A percentile compares a stretch with the other conserved stretches of the same genome.
These are phyloP conservation scores for Mesochorus sp. DNA, from an alignment of 2,888 invertebrate genomes.

Conservation along the genomic window DNA sequence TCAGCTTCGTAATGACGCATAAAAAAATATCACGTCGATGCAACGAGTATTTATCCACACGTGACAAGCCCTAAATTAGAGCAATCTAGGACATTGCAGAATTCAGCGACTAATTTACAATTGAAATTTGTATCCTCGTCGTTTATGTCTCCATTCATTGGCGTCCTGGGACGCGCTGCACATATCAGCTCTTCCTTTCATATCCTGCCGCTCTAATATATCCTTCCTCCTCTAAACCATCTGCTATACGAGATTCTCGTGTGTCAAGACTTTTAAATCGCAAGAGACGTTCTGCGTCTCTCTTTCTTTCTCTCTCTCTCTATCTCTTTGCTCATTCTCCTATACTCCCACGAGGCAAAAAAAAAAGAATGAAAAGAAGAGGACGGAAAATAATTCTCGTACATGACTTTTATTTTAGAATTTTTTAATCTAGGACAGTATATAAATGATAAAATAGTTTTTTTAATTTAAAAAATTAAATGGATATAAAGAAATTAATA, in stretches of 20 bases:
- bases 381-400: too few relatives aligned
- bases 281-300: constrained; percentile 33
- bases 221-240: constrained; percentile 10
- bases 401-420: too few relatives aligned
- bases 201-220: not conserved
- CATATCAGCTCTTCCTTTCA: not conserved
- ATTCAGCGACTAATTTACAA: not conserved
- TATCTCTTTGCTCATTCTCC: constrained; percentile 56
- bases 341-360: constrained; percentile 19
- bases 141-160: constrained; percentile 9
- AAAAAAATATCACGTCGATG: too few relatives aligned
- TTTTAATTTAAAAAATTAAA: too few relatives aligned
- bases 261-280: constrained; percentile 17
- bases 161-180: not conserved
- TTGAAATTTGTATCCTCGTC: not conserved
- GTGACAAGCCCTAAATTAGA: too few relatives aligned
- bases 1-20: too few relatives aligned
- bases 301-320: constrained; percentile 50
- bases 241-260: constrained; percentile 11
- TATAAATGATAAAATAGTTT: too few relatives aligned
- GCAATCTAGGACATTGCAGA: not conserved
- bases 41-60: too few relatives aligned
- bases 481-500: too few relatives aligned
- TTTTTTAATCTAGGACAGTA: too few relatives aligned
- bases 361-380: constrained; percentile 32